These are phyloP conservation scores for Stylophora pistillata DNA, from an alignment of 64 coral and sea anemone species.

Conservation along the genomic window DNA sequence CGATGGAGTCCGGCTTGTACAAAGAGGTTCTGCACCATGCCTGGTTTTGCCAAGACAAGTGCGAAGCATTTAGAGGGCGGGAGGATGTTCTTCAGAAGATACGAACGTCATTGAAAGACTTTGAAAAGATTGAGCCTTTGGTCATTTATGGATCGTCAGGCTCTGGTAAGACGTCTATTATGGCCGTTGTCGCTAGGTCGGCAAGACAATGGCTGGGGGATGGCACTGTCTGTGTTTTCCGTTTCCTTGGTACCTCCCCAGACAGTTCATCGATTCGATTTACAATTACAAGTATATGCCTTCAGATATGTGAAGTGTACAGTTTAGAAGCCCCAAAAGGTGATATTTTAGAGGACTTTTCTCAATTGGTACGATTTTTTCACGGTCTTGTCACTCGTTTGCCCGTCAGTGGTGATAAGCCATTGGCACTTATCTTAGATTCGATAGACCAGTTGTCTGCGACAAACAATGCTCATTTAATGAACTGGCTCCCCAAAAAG, in stretches of 20 bases:
- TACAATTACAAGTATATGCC: slow-evolving; percentile 65
- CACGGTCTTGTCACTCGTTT: slow-evolving; percentile 50
- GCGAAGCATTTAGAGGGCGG: slow-evolving; percentile 70
- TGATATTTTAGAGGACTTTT: slow-evolving; percentile 76
- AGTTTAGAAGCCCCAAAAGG: slow-evolving; percentile 33
- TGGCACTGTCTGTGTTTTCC: slow-evolving; percentile 70
- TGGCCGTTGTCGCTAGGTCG: slow-evolving; percentile 66
- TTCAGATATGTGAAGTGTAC: slow-evolving; percentile 81
- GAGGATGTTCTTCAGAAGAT: slow-evolving; percentile 59
- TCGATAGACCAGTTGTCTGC: slow-evolving; percentile 89
- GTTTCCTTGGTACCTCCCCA: slow-evolving; percentile 86
- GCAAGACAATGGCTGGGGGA: slow-evolving; percentile 77
- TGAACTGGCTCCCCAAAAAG: slow-evolving; percentile 87
- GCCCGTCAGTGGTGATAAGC: slow-evolving; percentile 29
- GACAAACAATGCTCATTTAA: slow-evolving; percentile 84
- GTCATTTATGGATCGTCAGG: slow-evolving; percentile 75
- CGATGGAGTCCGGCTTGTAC: slow-evolving; percentile 54
- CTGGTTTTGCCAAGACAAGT: slow-evolving; percentile 92
- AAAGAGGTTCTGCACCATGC: slow-evolving; percentile 80
- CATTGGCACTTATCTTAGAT: slow-evolving; percentile 70
- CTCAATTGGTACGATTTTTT: slow-evolving; percentile 82
- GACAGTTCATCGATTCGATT: slow-evolving; percentile 74
- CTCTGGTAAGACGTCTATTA: slow-evolving; percentile 87
- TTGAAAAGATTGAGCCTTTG: slow-evolving; percentile 42
- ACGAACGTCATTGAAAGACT: slow-evolving; percentile 36